Base-by-base conservation (phyloP, 2,888 invertebrate genomes). In the Macaria notata region DNA sequence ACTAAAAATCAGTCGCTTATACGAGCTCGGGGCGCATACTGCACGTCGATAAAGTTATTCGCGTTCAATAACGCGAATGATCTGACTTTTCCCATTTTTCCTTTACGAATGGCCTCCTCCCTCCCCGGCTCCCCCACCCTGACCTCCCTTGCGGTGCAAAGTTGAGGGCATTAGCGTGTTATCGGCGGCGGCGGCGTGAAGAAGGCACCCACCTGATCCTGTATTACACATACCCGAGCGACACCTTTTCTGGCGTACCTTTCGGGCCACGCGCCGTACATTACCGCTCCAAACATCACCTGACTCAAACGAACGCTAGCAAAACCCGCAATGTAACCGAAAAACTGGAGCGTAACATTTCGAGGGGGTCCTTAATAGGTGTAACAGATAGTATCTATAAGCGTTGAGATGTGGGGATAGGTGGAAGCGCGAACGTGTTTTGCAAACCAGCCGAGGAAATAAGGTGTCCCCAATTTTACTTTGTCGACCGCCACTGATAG, bases 141-240 rank as follows among this genome's bases (percentile, higher is more conserved):
- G 62, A 76, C 81, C 71, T 85, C 85, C 84, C 71, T 81, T 84
- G 86, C 84, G 89, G 91, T 90, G 91, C 88, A 90, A 91, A 90
- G 90, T 91, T 91, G 91, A 90, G 88, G 88, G 88, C 89, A 91
- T 91, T 90, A 91, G 85, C 90, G 89, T 91, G 90, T 90, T 90
- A 91, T 91, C 91, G 88, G 88, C 73, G 83, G 81, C 80, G 79
- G 83, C 78, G 83, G 85, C 78, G 89, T 84, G 88, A 90, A 90
- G 90, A 90, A 85, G 86, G 84, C 85, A 74, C 87, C 88, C 87
- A 90, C 90, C 89, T 90, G 90, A 84, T 77, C 82, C 69, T 65
- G 67, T 70, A 86, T 78, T 78, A 81, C 69, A 69, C 62, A 61
- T 65, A 65, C 56, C 51, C 54, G 62, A 66, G 69, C 77, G 73